Conservation (phyloP, 2,888 invertebrate genomes). For the Barypeithes pellucidus region DNA sequence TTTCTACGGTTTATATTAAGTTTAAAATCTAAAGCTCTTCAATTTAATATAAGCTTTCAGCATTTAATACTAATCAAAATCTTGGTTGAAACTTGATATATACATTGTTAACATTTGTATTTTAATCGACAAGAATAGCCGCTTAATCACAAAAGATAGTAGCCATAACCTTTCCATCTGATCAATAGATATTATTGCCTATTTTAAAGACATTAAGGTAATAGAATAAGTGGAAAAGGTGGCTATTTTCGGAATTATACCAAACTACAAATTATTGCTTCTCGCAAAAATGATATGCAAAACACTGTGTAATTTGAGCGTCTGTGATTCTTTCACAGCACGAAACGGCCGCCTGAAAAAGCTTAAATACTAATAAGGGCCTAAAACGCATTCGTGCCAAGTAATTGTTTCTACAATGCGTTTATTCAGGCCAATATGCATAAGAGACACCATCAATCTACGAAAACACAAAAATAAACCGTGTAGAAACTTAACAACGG, state of each 20-base stretch:
- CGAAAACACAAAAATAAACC: conserved; percentile 43
- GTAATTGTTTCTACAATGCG: conserved; percentile 65
- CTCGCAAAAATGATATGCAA: conserved; percentile 70
- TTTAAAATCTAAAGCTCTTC: too few relatives aligned
- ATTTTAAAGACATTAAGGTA: too few relatives aligned
- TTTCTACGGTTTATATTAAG: too few relatives aligned
- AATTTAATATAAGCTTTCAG: too few relatives aligned
- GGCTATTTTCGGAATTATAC: conserved; percentile 69
- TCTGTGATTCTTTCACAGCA: conserved; percentile 69
- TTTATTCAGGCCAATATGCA: conserved; percentile 56
- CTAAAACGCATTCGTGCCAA: conserved; percentile 69
- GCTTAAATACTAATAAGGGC: conserved; percentile 68
- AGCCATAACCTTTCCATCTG: too few relatives aligned
- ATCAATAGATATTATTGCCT: too few relatives aligned
- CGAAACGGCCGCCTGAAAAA: conserved; percentile 63
- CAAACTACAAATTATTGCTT: conserved; percentile 68
- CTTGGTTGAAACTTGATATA: too few relatives aligned
- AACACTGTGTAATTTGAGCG: conserved; percentile 69
- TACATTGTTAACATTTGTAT: too few relatives aligned
- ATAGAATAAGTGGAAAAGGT: too few relatives aligned
- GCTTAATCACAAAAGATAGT: conserved; percentile 64
- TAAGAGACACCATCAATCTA: conserved; percentile 48
- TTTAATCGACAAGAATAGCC: too few relatives aligned
- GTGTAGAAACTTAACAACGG: conserved; percentile 43
- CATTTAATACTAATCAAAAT: too few relatives aligned